These are phyloP conservation scores for Lampris megalopsis DNA, from an alignment of 2,113 vertebrate genomes.

Conservation along the genomic window DNA sequence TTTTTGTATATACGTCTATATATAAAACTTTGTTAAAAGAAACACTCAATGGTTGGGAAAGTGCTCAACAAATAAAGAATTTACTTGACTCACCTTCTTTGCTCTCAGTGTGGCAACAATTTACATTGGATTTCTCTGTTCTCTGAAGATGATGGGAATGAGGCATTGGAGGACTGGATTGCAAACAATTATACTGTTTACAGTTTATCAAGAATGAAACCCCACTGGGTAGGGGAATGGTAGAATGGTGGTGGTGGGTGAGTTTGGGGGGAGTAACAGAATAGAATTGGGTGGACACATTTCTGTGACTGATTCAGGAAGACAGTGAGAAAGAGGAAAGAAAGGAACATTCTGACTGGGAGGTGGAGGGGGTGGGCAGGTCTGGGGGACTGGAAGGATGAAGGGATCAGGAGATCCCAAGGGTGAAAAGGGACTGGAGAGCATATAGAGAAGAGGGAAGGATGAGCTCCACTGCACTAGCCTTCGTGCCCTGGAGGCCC, in stretches of 20 bases:
- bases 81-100: no score
- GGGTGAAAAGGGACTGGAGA: conserved; percentile 46
- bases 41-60: no score
- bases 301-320: conserved; percentile 34
- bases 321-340: conserved; percentile 16
- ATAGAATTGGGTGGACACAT: conserved; percentile 14
- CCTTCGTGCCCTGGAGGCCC: conserved; percentile 27
- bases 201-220: conserved; percentile 60
- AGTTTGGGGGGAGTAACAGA: neutral
- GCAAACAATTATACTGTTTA: conserved; percentile 58
- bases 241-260: conserved; percentile 25
- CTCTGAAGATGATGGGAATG: conserved; percentile 65
- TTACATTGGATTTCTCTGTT: conserved; percentile 75
- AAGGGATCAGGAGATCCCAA: conserved; percentile 43
- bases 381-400: conserved; percentile 27
- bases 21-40: no score
- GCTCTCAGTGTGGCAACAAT: conserved; percentile 63
- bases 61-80: no score
- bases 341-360: conserved; percentile 34
- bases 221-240: conserved; percentile 15
- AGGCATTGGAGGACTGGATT: conserved; percentile 49
- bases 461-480: conserved; percentile 51
- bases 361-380: conserved; percentile 13
- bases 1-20: no score
- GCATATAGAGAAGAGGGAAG: conserved; percentile 22